These are phyloP conservation scores for Malaclemys terrapin DNA, from an alignment of 2,113 vertebrate species.

Conservation along the genomic window DNA sequence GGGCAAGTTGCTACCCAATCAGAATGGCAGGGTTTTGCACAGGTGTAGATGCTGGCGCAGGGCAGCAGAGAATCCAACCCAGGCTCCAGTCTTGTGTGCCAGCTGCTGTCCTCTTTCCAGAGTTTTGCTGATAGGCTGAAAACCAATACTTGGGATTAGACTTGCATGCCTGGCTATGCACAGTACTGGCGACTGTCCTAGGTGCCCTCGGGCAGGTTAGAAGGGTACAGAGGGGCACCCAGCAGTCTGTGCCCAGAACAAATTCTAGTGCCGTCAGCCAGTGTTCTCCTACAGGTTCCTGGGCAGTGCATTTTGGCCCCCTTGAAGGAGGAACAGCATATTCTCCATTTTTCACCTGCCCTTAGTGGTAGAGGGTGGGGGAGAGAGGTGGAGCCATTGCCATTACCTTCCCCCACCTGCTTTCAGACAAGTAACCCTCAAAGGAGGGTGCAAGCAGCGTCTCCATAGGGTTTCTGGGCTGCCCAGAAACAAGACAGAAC, in stretches of 20 bases:
- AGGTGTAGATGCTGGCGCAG: neutral
- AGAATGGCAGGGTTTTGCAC: neutral
- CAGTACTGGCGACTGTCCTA: neutral
- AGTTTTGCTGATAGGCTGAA: neutral
- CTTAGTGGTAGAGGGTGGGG: neutral
- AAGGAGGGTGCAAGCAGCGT: neutral
- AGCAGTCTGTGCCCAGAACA: neutral
- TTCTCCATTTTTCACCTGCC: neutral
- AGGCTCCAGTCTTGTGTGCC: neutral
- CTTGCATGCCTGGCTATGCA: neutral
- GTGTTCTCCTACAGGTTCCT: neutral
- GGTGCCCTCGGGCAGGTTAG: neutral
- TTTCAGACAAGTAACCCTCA: neutral
- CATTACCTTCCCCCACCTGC: neutral
- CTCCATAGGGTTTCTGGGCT: neutral
- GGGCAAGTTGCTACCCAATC: neutral
- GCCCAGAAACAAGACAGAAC: neutral
- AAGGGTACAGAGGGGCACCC: neutral
- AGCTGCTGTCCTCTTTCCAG: neutral
- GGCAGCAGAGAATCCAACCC: neutral
- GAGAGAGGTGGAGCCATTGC: neutral
- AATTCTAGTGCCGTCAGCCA: neutral
- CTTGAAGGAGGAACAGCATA: neutral
- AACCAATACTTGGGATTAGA: neutral
- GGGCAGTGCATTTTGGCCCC: neutral